Evolutionary conservation across 1,140 invertebrate species (phyloP).

Genomic region (Oscheius sp.): DNA sequence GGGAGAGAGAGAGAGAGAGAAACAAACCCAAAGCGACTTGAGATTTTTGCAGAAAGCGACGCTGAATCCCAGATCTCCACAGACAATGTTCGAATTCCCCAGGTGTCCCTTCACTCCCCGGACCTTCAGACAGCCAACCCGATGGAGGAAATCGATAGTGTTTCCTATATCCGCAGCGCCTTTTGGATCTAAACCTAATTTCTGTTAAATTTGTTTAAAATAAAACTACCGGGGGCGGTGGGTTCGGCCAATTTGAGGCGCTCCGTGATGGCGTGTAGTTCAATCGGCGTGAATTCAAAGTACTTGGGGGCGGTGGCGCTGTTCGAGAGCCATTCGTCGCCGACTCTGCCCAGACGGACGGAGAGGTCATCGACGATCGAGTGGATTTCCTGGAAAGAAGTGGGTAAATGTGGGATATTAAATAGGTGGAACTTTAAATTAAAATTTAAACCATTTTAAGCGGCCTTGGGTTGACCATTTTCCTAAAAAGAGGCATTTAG

Average conservation of each 20-base stretch:
- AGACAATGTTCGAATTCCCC: constrained; percentile 84
- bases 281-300: constrained; percentile 60
- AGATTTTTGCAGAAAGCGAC: constrained; percentile 46
- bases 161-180: constrained; percentile 34
- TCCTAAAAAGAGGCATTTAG: too few species aligned
- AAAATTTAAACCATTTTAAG: too few species aligned
- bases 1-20: background rate
- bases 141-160: constrained; percentile 33
- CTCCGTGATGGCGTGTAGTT: constrained; percentile 83
- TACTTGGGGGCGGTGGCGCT: constrained; percentile 38
- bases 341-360: constrained; percentile 35
- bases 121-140: constrained; percentile 69
- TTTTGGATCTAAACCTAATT: constrained; percentile 22
- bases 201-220: background rate
- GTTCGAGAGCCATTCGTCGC: constrained; percentile 39
- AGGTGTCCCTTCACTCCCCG: constrained; percentile 59
- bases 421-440: too few species aligned
- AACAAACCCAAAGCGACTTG: constrained; percentile 38
- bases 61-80: constrained; percentile 78
- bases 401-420: background rate
- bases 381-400: constrained; percentile 45
- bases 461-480: too few species aligned
- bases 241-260: constrained; percentile 81
- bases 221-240: constrained; percentile 11
- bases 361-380: constrained; percentile 43